phyloP scores from a whole-genome alignment of 2,888 invertebrate genomes.

The Drosophila setosimentum region DNA sequence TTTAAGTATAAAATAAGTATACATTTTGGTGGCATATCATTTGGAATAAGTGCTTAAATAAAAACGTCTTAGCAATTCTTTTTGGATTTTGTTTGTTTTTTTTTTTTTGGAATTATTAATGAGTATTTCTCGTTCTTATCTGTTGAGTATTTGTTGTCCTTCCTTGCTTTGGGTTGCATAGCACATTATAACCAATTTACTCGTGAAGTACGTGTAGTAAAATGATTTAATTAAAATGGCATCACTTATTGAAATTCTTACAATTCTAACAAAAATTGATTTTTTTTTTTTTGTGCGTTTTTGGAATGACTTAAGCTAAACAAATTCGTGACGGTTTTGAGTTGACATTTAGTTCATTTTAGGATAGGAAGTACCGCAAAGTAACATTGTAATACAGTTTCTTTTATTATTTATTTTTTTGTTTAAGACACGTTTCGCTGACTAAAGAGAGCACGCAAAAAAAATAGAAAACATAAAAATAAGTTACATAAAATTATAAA shows the following conservation, averaged over 20 bases:
- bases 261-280: conserved; percentile 62
- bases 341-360: conserved; percentile 40
- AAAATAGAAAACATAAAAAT: conserved; percentile 39
- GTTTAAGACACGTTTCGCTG: conserved; percentile 75
- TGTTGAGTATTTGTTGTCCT: conserved; percentile 28
- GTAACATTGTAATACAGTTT: conserved; percentile 73
- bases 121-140: conserved; percentile 40
- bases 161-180: conserved; percentile 32
- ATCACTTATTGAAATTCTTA: conserved; percentile 60
- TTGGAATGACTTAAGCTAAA: conserved; percentile 47
- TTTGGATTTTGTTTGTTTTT: conserved; percentile 2
- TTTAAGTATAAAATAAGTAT: conserved; percentile 50
- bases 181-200: conserved; percentile 47
- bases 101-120: conserved; percentile 25
- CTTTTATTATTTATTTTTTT: conserved; percentile 8
- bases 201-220: conserved; percentile 34
- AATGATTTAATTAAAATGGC: conserved; percentile 53
- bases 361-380: conserved; percentile 61
- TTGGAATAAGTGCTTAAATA: conserved; percentile 68
- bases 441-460: conserved; percentile 50
- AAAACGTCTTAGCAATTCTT: conserved; percentile 23
- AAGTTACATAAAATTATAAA: conserved; percentile 41
- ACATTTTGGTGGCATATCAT: conserved; percentile 77
- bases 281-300: conserved; percentile 1
- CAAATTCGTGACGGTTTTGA: conserved; percentile 73